Percentiles rank a stretch among this genome's conserved stretches.
Conservation (phyloP, 2,797 vertebrate species). For the Sebastes steindachneri region DNA sequence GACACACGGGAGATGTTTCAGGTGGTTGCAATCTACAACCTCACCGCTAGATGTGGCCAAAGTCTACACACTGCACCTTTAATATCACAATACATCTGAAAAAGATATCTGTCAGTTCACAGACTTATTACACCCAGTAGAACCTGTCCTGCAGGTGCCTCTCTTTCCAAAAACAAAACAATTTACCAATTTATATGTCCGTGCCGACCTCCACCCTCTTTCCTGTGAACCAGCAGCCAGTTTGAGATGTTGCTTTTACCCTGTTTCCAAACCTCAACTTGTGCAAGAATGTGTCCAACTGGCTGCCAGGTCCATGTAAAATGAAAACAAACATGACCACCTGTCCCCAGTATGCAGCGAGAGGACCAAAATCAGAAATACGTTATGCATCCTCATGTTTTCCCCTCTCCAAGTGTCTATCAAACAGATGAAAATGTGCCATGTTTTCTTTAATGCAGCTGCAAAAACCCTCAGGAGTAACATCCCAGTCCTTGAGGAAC, state of each 20-base stretch:
- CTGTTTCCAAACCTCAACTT: conserved; percentile 43
- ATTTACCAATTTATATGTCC: conserved; percentile 33
- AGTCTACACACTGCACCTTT: background rate
- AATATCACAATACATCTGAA: background rate
- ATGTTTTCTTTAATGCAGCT: conserved; percentile 32
- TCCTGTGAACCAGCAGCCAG: conserved; percentile 21
- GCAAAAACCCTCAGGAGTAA: conserved; percentile 15
- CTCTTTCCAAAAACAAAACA: background rate
- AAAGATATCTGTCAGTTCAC: background rate
- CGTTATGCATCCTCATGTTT: background rate
- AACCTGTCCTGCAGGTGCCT: background rate
- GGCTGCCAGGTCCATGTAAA: conserved; percentile 31
- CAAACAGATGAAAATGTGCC: conserved; percentile 1
- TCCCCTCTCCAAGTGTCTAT: conserved; percentile 25
- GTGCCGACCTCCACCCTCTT: conserved; percentile 1
- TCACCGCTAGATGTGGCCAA: background rate
- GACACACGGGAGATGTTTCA: too few relatives aligned
- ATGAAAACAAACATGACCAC: conserved; percentile 61
- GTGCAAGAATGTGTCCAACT: conserved; percentile 21
- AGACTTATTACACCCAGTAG: background rate
- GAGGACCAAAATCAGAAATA: background rate
- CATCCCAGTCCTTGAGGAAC: conserved; percentile 30
- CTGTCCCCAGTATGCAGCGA: conserved; percentile 34
- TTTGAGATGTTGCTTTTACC: conserved; percentile 40
- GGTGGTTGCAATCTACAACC: background rate